phyloP scores from a whole-genome alignment of 2,797 vertebrate genomes.

The Crocodylus rhombifer region DNA sequence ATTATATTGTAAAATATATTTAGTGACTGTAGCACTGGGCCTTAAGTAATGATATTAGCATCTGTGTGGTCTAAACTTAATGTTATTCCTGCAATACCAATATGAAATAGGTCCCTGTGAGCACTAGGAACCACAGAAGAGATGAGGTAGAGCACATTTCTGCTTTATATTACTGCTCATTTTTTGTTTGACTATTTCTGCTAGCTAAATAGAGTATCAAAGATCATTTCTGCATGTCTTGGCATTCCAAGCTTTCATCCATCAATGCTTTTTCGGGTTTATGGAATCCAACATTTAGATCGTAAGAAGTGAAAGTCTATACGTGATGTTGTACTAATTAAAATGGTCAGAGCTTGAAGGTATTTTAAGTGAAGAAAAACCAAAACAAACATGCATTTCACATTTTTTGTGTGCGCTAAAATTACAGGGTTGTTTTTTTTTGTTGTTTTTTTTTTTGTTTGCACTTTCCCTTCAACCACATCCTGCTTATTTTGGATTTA shows the following conservation, averaged over 20 bases:
- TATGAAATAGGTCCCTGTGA: neutral
- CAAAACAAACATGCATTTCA: neutral
- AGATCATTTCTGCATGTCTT: neutral
- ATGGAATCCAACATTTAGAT: neutral
- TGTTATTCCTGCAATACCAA: neutral
- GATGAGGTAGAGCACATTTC: accelerated
- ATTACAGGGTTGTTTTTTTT: neutral
- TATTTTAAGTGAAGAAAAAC: neutral
- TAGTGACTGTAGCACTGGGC: neutral
- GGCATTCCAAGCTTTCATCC: neutral
- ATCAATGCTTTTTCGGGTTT: neutral
- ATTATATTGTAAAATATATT: too few species aligned
- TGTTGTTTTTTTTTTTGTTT: neutral
- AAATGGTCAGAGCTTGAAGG: neutral
- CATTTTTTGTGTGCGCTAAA: neutral
- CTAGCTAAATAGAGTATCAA: neutral
- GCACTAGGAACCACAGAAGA: neutral
- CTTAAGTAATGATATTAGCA: neutral
- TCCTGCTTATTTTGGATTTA: conserved; percentile 44
- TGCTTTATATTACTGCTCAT: neutral
- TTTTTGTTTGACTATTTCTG: neutral
- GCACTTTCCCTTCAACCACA: conserved; percentile 14
- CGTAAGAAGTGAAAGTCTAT: accelerated
- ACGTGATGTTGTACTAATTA: neutral
- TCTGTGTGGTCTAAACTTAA: neutral